These are phyloP conservation scores for Hecatera dysodea DNA, from an alignment of 2,888 invertebrate species.

Conservation along the genomic window DNA sequence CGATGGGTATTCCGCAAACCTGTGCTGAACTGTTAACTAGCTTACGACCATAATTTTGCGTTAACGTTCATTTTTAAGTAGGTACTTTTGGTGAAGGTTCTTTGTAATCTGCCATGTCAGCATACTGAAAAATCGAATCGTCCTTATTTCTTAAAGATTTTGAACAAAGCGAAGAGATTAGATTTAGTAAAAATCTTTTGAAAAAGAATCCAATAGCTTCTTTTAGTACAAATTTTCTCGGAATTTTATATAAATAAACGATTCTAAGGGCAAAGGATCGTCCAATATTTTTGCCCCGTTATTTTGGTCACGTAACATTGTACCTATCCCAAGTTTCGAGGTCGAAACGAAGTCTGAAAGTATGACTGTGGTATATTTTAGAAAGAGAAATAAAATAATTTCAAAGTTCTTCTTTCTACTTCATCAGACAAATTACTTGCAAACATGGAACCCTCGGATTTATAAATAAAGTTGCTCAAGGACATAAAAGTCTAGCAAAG, in stretches of 20 bases:
- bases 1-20: too few species aligned
- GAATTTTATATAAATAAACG: constrained; percentile 20
- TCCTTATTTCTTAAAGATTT: neutral
- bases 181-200: neutral
- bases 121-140: neutral
- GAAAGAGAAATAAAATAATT: constrained; percentile 41
- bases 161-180: neutral
- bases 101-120: constrained; percentile 14
- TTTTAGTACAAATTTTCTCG: neutral
- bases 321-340: constrained; percentile 37
- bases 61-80: constrained; percentile 34
- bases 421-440: constrained; percentile 28
- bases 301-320: constrained; percentile 50
- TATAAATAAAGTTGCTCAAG: constrained; percentile 33
- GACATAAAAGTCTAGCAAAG: neutral
- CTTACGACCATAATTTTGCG: constrained; percentile 15
- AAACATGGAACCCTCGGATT: constrained; percentile 33
- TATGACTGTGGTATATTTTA: constrained; percentile 20
- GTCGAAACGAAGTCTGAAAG: constrained; percentile 12
- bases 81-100: constrained; percentile 12
- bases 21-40: constrained; percentile 34
- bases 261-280: neutral
- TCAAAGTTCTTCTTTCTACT: constrained; percentile 26
- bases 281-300: constrained; percentile 22
- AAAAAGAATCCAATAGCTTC: constrained; percentile 5